Evolutionary conservation across 2,797 vertebrate species (phyloP).

Genomic region (Microctenopoma stevenorrisi): DNA sequence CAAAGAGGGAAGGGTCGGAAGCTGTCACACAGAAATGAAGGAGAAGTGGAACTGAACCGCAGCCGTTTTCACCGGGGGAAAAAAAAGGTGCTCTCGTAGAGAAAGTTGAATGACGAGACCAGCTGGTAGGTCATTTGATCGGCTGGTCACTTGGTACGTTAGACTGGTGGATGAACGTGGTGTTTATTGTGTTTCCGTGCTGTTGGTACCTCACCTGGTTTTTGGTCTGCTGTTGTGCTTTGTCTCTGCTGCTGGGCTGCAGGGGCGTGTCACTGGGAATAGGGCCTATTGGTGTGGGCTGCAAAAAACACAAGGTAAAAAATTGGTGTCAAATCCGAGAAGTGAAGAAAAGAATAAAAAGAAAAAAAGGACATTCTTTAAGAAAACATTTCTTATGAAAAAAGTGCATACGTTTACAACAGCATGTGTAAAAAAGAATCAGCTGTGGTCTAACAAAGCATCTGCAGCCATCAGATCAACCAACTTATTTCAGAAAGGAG

Average conservation of each 20-base stretch:
- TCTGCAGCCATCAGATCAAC: constrained; percentile 8
- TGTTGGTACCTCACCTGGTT: constrained; percentile 88
- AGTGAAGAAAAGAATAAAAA: not conserved
- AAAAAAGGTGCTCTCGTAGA: constrained; percentile 7
- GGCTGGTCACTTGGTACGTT: not conserved
- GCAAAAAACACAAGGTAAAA: constrained; percentile 23
- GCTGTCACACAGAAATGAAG: constrained; percentile 27
- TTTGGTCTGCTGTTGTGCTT: constrained; percentile 94
- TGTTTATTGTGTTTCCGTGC: constrained; percentile 23
- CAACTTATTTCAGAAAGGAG: constrained; percentile 3
- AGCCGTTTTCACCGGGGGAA: constrained; percentile 55
- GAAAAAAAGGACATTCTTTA: not conserved
- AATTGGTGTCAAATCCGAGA: not conserved
- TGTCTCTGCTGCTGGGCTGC: constrained; percentile 91
- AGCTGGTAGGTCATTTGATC: constrained; percentile 9
- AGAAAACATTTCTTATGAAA: not conserved
- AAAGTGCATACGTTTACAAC: not conserved
- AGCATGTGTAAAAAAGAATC: not conserved
- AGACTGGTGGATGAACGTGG: constrained; percentile 13
- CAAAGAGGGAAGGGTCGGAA: not conserved
- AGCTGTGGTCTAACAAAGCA: not conserved
- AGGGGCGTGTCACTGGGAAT: constrained; percentile 91
- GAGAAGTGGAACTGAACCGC: constrained; percentile 30
- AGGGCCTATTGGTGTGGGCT: constrained; percentile 97
- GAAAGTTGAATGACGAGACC: constrained; percentile 38